Base-by-base conservation (phyloP, 2,113 vertebrate species). In the Pterocles gutturalis region DNA sequence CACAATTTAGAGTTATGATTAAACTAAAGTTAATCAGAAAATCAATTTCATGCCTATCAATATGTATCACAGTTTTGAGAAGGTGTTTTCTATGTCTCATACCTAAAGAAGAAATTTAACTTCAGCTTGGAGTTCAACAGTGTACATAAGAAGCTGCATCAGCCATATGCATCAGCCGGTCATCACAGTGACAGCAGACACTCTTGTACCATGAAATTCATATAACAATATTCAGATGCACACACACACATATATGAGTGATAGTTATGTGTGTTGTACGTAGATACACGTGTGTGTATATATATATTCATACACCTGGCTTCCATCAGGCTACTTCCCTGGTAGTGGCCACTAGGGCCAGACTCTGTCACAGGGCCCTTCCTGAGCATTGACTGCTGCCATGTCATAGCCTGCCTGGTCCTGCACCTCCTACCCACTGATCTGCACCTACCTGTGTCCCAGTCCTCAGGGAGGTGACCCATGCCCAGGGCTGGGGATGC, bases 351-450 rank as follows among this genome's bases (percentile, higher is more conserved):
- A 12, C 25, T 33, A 34, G 18, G 26, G 16, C 24, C 10, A 10
- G 7, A 15, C 31, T 60, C 9, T 73, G 54, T 20, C 10, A 2
- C 0, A 1, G 5, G 17, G 2, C 33, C 29, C 9, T 2, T 11
- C 16, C 28, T 41, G 38, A 53, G 22, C 45, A 34, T 8, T 29
- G 17, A 10, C 20, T 0, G 2, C 38, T 3, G 4, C 17, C 17
- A 18, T 11, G 7, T 20, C 4, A 1, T 11, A 36, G 18, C 3
- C 66, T 60, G 18, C 7, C 38, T 66, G 2, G 2, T 1, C 6
- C 17, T 49, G 31, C 31, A 11, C 8, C 7, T 60, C 45, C 24
- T 67, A 18, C 9, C 13, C 1, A 0, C 0, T 1, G 38, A 17
- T 36, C 16, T 61, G n/a, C 26, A 19, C 7, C 13, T 1, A 1